Percentiles rank a stretch among this genome's conserved stretches.
phyloP scores from a whole-genome alignment of 2,888 invertebrate species.

The Octodonta nipae region DNA sequence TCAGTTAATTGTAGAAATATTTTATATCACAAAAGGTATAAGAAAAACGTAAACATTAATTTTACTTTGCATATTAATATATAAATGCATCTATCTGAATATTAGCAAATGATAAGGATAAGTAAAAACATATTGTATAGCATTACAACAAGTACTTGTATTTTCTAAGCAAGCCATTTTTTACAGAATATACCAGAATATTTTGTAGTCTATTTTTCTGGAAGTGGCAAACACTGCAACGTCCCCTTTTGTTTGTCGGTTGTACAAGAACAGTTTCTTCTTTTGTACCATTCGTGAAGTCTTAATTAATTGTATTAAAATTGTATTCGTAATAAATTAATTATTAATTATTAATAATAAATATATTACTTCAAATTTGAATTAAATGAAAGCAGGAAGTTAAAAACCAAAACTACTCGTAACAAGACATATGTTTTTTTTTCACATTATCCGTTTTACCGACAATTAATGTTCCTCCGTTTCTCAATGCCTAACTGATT shows the following conservation, averaged over 20 bases:
- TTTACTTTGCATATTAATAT: not conserved
- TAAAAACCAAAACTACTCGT: no score
- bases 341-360: no score
- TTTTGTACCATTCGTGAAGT: constrained; percentile 3
- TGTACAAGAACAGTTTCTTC: constrained; percentile 4
- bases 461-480: no score
- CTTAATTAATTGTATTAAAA: no score
- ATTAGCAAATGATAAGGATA: not conserved
- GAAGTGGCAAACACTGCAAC: constrained; percentile 6
- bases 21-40: not conserved
- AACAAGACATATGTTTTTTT: no score
- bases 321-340: no score
- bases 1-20: not conserved
- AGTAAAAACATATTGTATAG: not conserved
- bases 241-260: constrained; percentile 5
- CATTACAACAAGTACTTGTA: constrained; percentile 3
- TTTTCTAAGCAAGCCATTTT: constrained; percentile 6
- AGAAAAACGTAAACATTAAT: not conserved
- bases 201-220: constrained; percentile 4
- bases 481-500: no score
- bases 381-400: no score
- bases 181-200: constrained; percentile 5
- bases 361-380: no score
- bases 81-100: constrained; percentile 1
- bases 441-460: no score